Evolutionary conservation across 2,113 vertebrate species (phyloP), one percentile per base, ranked within the genome.

Genomic region (Chaenocephalus aceratus): DNA sequence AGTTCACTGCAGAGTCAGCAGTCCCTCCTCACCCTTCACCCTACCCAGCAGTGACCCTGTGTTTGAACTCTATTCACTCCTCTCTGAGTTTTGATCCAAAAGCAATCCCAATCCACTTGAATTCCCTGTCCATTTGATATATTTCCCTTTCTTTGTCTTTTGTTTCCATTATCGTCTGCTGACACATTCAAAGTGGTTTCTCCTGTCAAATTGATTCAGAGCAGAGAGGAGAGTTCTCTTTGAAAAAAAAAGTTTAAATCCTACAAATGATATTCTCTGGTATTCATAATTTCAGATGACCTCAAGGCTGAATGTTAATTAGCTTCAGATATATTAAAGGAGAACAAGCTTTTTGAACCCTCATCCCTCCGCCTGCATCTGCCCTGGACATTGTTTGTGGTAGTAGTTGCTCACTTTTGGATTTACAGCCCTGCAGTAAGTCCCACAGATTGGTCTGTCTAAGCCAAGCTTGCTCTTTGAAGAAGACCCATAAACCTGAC

Each of bases 401-500:
- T 45, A 44, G 80, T 82, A 67, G 87, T 77, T 80, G 84, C 91
- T 87, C 86, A 83, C 71, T 72, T 85, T 86, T 69, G 90, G 84
- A 94, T 94, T 95, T 94, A 95, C 88, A 84, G 89, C 93, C 82
- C 87, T 90, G 84, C 89, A 87, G 91, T 85, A 88, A 87, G 92
- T 85, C 87, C 82, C 86, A 80, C 91, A 92, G 91, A 95, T 90
- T 94, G 93, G 89, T 84, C 78, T 59, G 85, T 87, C 89, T 84
- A 82, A 93, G 85, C 90, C 88, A 83, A 80, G 90, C 90, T 57
- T 66, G 77, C 90, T 92, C 93, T 94, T 95, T 95, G 91, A 94
- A 94, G 92, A 93, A 89, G 85, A 80, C 77, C 82, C 71, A 89
- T 96, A 95, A 95, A 95, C 82, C 91, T 94, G 90, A 91, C 94